Conservation (phyloP, 2,888 invertebrate genomes). For the Ormyrus thymus region DNA sequence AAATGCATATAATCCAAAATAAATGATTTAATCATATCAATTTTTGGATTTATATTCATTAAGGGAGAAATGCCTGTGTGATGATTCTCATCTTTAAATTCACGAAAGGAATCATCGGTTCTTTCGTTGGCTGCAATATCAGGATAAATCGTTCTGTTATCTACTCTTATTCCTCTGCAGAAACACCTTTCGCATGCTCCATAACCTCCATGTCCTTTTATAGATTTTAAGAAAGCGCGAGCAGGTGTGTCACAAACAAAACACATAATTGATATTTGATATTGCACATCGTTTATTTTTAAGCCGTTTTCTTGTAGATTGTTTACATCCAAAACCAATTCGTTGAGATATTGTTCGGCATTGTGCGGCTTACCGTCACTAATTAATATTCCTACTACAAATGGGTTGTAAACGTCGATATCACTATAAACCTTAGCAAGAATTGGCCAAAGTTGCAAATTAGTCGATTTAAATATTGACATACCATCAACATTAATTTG, state of each 20-base stretch:
- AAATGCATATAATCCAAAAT: slow-evolving; percentile 54
- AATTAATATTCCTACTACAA: slow-evolving; percentile 35
- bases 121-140: slow-evolving; percentile 23
- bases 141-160: slow-evolving; percentile 37
- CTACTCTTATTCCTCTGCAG: slow-evolving; percentile 41
- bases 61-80: slow-evolving; percentile 48
- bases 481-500: slow-evolving; percentile 56
- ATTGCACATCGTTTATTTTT: slow-evolving; percentile 29
- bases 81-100: slow-evolving; percentile 43
- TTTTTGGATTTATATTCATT: slow-evolving; percentile 33
- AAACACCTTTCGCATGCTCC: slow-evolving; percentile 56
- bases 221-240: slow-evolving; percentile 51
- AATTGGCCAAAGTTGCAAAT: slow-evolving; percentile 57
- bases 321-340: slow-evolving; percentile 1
- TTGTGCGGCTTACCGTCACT: not conserved
- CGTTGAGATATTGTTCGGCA: not conserved
- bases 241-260: slow-evolving; percentile 57
- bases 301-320: not conserved
- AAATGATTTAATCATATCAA: slow-evolving; percentile 47
- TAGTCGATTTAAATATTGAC: slow-evolving; percentile 52
- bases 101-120: slow-evolving; percentile 51
- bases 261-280: slow-evolving; percentile 47
- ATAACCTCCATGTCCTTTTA: slow-evolving; percentile 55
- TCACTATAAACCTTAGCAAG: slow-evolving; percentile 52
- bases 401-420: slow-evolving; percentile 56